These are phyloP conservation scores for Carassius carassius DNA, from an alignment of 2,113 vertebrate species.

Conservation along the genomic window DNA sequence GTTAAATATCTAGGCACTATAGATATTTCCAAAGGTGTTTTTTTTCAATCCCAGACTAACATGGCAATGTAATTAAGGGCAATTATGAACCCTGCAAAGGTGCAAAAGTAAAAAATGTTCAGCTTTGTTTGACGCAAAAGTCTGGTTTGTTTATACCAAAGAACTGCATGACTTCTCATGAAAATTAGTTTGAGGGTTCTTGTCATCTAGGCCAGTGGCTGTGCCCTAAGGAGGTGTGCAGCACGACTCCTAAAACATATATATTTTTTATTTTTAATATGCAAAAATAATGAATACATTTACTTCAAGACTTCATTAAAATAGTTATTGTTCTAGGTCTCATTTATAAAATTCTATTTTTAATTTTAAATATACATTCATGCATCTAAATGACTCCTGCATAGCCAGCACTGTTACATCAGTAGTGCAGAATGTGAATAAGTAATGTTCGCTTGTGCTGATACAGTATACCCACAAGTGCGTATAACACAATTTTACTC, in stretches of 20 bases:
- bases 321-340: too few relatives aligned
- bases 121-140: too few relatives aligned
- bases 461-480: neutral
- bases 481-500: neutral
- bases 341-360: neutral
- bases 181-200: neutral
- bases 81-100: neutral
- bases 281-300: too few relatives aligned
- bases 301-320: too few relatives aligned
- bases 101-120: too few relatives aligned
- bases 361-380: neutral
- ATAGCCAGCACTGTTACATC: neutral
- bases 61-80: neutral
- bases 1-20: neutral
- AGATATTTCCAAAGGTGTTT: neutral
- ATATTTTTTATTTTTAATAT: neutral
- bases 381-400: neutral
- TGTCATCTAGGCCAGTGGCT: neutral
- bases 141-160: neutral
- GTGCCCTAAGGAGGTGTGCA: neutral
- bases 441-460: neutral
- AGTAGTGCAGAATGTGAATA: neutral
- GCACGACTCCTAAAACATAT: neutral
- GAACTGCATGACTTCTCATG: neutral
- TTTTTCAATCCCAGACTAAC: neutral